Percentiles rank a stretch among this genome's conserved stretches.
Conservation (phyloP, 2,113 vertebrate genomes). For the Cinclus mexicanus region DNA sequence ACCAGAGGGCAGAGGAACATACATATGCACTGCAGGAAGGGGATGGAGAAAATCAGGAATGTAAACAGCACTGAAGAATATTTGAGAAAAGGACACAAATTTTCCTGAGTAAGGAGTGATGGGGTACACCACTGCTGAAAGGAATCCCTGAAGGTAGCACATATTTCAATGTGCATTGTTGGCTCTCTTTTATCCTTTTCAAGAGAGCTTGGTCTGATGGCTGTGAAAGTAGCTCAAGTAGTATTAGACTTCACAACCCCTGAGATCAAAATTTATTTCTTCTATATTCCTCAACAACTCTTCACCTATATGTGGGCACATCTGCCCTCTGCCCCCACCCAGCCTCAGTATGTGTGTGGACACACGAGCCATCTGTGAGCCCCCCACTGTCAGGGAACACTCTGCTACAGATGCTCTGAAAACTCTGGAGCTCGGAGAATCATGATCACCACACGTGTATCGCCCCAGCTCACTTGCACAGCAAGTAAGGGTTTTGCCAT, state of each 20-base stretch:
- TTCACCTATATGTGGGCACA: neutral
- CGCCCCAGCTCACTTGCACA: neutral
- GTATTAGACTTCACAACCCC: neutral
- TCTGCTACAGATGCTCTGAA: neutral
- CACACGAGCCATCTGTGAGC: rapidly evolving
- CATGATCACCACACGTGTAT: rapidly evolving
- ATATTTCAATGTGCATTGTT: neutral
- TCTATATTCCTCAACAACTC: neutral
- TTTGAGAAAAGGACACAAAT: neutral
- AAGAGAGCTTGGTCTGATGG: neutral
- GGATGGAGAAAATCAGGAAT: neutral
- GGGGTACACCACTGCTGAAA: neutral
- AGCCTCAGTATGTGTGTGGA: rapidly evolving
- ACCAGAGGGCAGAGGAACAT: neutral
- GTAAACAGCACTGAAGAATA: neutral
- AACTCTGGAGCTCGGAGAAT: neutral
- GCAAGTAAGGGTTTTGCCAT: neutral
- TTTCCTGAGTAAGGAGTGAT: neutral
- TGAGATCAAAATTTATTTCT: neutral
- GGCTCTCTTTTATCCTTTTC: neutral
- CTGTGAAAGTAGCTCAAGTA: neutral
- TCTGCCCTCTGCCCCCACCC: neutral
- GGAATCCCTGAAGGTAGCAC: neutral
- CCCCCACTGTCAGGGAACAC: neutral
- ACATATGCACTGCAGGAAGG: neutral